phyloP scores from a whole-genome alignment of 1,140 invertebrate genomes.

The Holotrichia oblita region DNA sequence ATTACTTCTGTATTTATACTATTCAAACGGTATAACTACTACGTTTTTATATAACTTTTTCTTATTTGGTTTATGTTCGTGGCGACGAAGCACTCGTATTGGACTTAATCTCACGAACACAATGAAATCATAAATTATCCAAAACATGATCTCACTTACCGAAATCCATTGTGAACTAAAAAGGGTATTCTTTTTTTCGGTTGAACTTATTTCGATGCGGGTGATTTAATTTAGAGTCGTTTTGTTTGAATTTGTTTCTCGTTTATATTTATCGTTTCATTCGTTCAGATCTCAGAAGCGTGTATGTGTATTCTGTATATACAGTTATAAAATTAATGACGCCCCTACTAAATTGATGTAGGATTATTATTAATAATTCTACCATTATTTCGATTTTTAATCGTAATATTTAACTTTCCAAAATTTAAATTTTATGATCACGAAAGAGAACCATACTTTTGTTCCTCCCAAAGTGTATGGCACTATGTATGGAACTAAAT shows the following conservation, averaged over 20 bases:
- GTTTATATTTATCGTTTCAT: background rate
- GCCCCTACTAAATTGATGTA: too few relatives aligned
- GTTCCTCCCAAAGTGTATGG: too few relatives aligned
- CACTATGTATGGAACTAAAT: too few relatives aligned
- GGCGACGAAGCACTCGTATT: background rate
- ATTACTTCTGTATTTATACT: too few relatives aligned
- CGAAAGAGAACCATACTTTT: too few relatives aligned
- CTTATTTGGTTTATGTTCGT: background rate
- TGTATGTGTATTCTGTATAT: too few relatives aligned
- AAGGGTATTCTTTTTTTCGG: background rate
- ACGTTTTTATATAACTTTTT: background rate
- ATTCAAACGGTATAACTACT: too few relatives aligned
- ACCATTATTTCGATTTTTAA: too few relatives aligned
- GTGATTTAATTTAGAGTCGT: slow-evolving; percentile 8
- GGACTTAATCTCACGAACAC: background rate
- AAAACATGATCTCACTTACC: slow-evolving; percentile 27
- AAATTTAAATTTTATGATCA: too few relatives aligned
- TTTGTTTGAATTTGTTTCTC: background rate
- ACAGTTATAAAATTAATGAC: too few relatives aligned
- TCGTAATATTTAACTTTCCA: too few relatives aligned
- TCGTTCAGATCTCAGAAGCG: background rate
- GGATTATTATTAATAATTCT: too few relatives aligned
- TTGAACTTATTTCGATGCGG: background rate
- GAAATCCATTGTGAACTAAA: slow-evolving; percentile 1
- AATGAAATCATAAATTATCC: slow-evolving; percentile 33